Evolutionary conservation across 2,888 invertebrate genomes (phyloP), one percentile per base, ranked within the genome.

Genomic region (Apamea anceps): DNA sequence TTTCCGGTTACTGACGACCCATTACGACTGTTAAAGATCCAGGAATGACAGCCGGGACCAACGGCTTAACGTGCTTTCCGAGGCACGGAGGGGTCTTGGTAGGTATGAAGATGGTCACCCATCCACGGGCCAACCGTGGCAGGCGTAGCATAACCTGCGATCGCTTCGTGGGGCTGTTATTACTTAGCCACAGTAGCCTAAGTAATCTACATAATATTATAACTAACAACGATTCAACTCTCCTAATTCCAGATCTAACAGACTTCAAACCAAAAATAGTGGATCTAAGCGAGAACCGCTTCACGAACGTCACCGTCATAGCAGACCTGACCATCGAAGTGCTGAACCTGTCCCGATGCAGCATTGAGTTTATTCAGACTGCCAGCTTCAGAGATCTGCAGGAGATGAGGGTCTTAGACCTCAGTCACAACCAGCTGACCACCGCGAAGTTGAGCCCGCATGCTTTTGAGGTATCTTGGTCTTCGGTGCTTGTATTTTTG

Each of bases 361-460:
- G 95, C 67, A 98, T 99, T n/a, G 95, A 94, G 8, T 92, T 91
- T 15, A 98, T 99, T 72, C 97, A 97, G 12, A 93, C 96, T 25
- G 96, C 95, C 0, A 97, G 98, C 32, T 99, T 99, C 92, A 95
- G 95, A 80, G 97, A 98, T 81, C 93, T 98, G 15, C 97, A 97
- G 70, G 95, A 97, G 70, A 96, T 99, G 92, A 95, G 95, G 0
- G 97, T 97, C 4, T 91, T 99, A 70, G 98, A 98, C 93, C 94
- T 99, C 84, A 98, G 98, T 79, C 93, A 98, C 82, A 99, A 99
- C 88, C 96, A 97, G 68, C 94, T 99, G 42, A 97, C 97, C 0
- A 94, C 97, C 0, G 97, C 97, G 1, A 94, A 94, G 0, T 92
- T 99, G 5, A 94, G 94, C 81, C 98, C 98, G 0, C 96, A 98